These are phyloP conservation scores for Andrena minutula DNA, from an alignment of 2,888 invertebrate genomes.

Conservation along the genomic window DNA sequence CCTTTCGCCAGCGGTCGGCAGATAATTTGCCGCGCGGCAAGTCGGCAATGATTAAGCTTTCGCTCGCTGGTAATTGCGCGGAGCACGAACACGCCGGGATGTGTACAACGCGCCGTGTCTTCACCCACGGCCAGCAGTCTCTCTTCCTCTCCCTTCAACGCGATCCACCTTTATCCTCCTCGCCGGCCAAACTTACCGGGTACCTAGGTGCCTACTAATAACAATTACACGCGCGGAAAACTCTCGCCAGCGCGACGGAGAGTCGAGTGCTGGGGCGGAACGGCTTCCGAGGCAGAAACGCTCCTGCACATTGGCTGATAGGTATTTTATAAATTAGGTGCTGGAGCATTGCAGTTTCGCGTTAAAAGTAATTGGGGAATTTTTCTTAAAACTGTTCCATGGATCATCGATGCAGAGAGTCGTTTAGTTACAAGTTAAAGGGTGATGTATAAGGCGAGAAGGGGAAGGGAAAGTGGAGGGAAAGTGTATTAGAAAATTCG, in stretches of 20 bases:
- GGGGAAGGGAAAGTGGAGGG: neutral
- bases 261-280: neutral
- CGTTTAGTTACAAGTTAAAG: neutral
- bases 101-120: slow-evolving; percentile 58
- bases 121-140: slow-evolving; percentile 42
- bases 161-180: neutral
- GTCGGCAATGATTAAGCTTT: slow-evolving; percentile 71
- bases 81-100: slow-evolving; percentile 63
- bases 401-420: neutral
- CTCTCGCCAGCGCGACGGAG: slow-evolving; percentile 21
- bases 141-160: neutral
- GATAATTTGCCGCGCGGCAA: slow-evolving; percentile 72
- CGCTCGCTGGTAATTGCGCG: slow-evolving; percentile 67
- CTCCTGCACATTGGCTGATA: too few species aligned
- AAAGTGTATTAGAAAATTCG: slow-evolving; percentile 14
- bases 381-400: neutral
- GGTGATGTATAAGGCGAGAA: neutral
- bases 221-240: slow-evolving; percentile 64
- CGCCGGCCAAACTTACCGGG: slow-evolving; percentile 16
- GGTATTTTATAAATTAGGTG: too few species aligned
- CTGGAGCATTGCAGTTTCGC: too few species aligned
- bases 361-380: neutral
- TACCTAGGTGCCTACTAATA: slow-evolving; percentile 47
- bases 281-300: too few species aligned
- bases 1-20: slow-evolving; percentile 65